These are phyloP conservation scores for Syrista parreyssii DNA, from an alignment of 2,888 invertebrate species.

Conservation along the genomic window DNA sequence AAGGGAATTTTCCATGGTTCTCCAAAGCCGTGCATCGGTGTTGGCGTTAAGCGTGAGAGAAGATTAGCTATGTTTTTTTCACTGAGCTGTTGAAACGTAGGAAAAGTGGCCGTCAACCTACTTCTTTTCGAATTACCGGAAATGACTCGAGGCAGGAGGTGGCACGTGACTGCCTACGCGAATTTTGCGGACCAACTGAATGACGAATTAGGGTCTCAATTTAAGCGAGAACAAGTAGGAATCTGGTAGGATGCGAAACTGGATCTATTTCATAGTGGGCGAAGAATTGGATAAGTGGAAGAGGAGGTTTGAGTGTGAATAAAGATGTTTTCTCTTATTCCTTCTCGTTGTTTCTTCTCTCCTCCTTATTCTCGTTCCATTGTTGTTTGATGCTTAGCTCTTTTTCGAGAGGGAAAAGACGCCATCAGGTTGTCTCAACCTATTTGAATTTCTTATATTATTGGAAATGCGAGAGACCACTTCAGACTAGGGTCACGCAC, in stretches of 20 bases:
- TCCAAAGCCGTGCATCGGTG: neutral
- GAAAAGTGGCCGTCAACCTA: neutral
- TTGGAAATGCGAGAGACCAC: neutral
- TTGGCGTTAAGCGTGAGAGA: neutral
- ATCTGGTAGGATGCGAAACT: neutral
- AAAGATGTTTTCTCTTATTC: neutral
- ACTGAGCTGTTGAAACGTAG: neutral
- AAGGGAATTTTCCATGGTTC: neutral
- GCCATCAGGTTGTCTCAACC: neutral
- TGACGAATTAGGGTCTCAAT: neutral
- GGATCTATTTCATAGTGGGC: neutral
- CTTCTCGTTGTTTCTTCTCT: neutral
- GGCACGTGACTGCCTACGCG: neutral
- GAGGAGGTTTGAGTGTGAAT: neutral
- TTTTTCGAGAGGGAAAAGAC: neutral
- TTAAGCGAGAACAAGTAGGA: neutral
- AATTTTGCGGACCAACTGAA: neutral
- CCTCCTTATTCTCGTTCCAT: neutral
- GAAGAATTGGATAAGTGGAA: neutral
- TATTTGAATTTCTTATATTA: neutral
- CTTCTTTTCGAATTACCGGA: neutral
- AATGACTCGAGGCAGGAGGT: neutral
- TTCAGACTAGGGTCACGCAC: neutral
- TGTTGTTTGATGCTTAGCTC: neutral
- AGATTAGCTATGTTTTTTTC: neutral